Evolutionary conservation across 2,113 vertebrate genomes (phyloP).

Genomic region (Blennius ocellaris): DNA sequence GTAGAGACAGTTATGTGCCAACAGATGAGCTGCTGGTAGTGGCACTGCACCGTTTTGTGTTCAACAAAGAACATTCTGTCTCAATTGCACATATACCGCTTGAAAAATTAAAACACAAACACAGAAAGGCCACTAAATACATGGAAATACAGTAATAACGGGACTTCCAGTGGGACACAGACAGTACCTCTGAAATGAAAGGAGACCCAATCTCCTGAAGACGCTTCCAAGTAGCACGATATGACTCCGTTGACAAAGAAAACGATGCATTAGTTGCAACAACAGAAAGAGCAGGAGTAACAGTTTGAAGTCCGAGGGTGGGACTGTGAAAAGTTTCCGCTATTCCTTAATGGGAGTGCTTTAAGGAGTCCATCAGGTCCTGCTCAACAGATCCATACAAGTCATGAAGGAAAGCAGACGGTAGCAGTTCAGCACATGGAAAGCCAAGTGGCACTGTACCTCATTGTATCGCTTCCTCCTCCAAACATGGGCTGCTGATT

Average conservation of each 20-base stretch:
- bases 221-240: constrained; percentile 61
- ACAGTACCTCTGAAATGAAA: constrained; percentile 68
- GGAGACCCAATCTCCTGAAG: constrained; percentile 57
- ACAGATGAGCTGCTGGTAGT: constrained; percentile 75
- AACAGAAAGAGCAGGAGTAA: constrained; percentile 73
- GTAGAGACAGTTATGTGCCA: constrained; percentile 70
- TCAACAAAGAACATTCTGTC: constrained; percentile 74
- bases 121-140: constrained; percentile 81
- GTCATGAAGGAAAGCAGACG: constrained; percentile 75
- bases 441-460: constrained; percentile 78
- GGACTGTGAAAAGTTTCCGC: constrained; percentile 73
- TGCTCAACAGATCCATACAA: constrained; percentile 73
- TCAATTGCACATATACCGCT: constrained; percentile 75
- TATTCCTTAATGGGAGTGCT: constrained; percentile 76
- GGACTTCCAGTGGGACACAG: constrained; percentile 74
- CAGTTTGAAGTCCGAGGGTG: constrained; percentile 78
- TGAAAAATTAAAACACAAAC: constrained; percentile 59
- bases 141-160: constrained; percentile 75
- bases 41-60: constrained; percentile 71
- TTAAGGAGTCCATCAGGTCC: constrained; percentile 71
- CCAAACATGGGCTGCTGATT: constrained; percentile 68
- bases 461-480: constrained; percentile 67
- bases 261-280: constrained; percentile 66
- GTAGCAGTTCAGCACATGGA: constrained; percentile 77
- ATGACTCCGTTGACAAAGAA: constrained; percentile 57